These are phyloP conservation scores for Cyanistes caeruleus DNA, from an alignment of 2,113 vertebrate species.

Conservation along the genomic window DNA sequence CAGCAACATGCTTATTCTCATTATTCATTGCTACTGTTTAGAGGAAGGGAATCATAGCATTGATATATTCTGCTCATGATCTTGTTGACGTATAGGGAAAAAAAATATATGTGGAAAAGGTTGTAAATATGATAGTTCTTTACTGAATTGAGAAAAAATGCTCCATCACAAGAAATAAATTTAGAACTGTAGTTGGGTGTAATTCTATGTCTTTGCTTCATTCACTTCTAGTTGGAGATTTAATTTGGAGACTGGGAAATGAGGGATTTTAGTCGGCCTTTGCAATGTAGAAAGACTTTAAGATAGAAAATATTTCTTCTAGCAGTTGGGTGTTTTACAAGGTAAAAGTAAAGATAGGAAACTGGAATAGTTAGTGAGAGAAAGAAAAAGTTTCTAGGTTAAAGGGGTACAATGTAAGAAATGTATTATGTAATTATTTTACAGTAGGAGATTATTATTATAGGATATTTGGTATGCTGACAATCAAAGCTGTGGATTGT, in stretches of 20 bases:
- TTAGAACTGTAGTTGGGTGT: background rate
- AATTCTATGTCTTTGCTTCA: background rate
- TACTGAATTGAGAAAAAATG: background rate
- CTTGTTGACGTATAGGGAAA: background rate
- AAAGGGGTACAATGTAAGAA: background rate
- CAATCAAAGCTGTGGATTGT: background rate
- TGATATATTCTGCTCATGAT: background rate
- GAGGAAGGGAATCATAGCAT: background rate
- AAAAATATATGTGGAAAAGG: background rate
- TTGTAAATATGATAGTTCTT: background rate
- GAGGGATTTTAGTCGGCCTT: background rate
- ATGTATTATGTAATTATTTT: background rate
- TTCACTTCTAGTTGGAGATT: background rate
- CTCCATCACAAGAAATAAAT: background rate
- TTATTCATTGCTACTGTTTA: background rate
- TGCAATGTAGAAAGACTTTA: background rate
- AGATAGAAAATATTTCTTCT: background rate
- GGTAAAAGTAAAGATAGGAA: background rate
- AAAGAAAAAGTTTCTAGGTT: background rate
- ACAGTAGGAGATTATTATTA: background rate
- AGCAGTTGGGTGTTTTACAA: background rate
- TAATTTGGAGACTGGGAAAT: background rate
- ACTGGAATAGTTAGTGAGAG: background rate
- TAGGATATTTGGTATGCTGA: background rate
- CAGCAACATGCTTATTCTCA: background rate